Conservation (phyloP, 2,888 invertebrate species). For the Scaptodrosophila latifasciaeformis region DNA sequence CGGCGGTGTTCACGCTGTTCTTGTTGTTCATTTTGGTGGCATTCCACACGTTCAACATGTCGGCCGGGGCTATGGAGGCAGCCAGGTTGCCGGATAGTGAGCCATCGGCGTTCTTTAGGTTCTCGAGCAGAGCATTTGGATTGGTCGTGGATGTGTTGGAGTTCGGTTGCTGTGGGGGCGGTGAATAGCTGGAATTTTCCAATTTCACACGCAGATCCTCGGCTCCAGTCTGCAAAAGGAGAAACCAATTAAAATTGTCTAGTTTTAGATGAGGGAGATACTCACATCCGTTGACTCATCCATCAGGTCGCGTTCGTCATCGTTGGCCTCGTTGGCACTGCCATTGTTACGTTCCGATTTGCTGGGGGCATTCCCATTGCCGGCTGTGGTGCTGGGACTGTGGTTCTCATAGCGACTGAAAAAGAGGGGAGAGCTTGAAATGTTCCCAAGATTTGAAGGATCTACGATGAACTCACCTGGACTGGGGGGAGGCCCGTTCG, state of each 20-base stretch:
- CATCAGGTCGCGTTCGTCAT: constrained; percentile 73
- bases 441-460: too few relatives aligned
- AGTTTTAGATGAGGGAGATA: constrained; percentile 4
- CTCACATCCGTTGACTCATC: constrained; percentile 74
- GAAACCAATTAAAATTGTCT: background rate
- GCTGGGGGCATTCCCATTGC: constrained; percentile 59
- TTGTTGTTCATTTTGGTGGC: constrained; percentile 81
- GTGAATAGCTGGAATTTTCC: constrained; percentile 77
- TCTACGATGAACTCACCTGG: constrained; percentile 72
- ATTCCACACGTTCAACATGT: constrained; percentile 79
- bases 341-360: constrained; percentile 75
- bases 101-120: constrained; percentile 70
- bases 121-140: constrained; percentile 76
- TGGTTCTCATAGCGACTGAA: constrained; percentile 75
- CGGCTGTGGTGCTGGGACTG: constrained; percentile 75
- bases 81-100: constrained; percentile 72
- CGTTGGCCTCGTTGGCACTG: constrained; percentile 74
- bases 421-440: background rate
- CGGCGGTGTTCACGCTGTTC: constrained; percentile 86
- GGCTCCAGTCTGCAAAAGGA: constrained; percentile 73
- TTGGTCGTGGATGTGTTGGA: constrained; percentile 77
- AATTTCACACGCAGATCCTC: constrained; percentile 86
- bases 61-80: constrained; percentile 76
- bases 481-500: constrained; percentile 74
- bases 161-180: constrained; percentile 79